phyloP scores from a whole-genome alignment of 2,797 vertebrate species.

The Erethizon dorsatum region DNA sequence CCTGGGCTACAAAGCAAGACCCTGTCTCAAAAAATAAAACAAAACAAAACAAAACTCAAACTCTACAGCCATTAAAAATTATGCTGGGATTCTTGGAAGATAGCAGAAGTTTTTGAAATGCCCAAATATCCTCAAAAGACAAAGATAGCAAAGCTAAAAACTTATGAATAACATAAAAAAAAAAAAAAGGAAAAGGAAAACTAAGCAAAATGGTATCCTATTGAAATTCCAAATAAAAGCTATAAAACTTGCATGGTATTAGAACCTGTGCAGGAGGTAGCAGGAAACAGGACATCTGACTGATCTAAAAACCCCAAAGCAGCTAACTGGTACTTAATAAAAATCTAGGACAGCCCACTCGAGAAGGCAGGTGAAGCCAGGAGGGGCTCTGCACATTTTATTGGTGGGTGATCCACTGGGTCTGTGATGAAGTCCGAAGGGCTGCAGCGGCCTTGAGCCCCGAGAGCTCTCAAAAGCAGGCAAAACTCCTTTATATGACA shows the following conservation, averaged over 20 bases:
- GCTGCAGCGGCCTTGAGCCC: neutral
- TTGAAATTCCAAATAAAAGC: neutral
- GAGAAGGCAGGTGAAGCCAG: conserved; percentile 4
- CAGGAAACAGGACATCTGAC: neutral
- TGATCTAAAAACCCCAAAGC: conserved; percentile 63
- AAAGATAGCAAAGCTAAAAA: conserved; percentile 1
- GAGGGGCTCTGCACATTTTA: neutral
- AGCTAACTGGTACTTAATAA: neutral
- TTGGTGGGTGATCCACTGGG: neutral
- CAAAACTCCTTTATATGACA: conserved; percentile 46
- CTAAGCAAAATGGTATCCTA: neutral
- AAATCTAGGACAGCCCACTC: conserved; percentile 13
- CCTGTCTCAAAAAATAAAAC: neutral
- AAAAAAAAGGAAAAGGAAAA: neutral
- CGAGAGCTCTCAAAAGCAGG: neutral
- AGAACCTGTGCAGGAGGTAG: neutral
- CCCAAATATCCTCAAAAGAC: conserved; percentile 30
- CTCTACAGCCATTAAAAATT: conserved; percentile 11
- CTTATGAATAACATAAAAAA: neutral
- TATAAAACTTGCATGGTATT: neutral
- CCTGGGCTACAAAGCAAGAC: neutral
- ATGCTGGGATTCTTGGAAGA: conserved; percentile 1
- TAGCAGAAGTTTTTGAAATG: neutral
- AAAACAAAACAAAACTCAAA: neutral
- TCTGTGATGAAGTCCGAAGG: neutral